Conservation (phyloP, 1,140 invertebrate genomes). For the Ceratosolen solmsi region DNA sequence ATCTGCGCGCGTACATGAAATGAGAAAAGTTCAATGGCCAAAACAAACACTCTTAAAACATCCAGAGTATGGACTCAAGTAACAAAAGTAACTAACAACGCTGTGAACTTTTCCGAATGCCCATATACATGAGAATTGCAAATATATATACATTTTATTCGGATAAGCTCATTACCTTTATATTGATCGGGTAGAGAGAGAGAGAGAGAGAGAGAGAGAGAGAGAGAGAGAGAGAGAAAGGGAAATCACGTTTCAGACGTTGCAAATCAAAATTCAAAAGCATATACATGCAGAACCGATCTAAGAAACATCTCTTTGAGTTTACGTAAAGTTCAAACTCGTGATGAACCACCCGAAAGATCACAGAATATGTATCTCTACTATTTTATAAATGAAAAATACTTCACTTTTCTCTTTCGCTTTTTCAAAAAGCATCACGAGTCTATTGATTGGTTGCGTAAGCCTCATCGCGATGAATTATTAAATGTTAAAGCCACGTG, state of each 20-base stretch:
- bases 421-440: background rate
- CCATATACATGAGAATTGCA: background rate
- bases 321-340: slow-evolving; percentile 26
- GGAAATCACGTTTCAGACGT: background rate
- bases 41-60: slow-evolving; percentile 31
- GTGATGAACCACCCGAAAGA: slow-evolving; percentile 32
- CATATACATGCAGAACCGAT: background rate
- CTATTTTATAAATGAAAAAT: slow-evolving; percentile 20
- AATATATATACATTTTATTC: slow-evolving; percentile 33
- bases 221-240: background rate
- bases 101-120: background rate
- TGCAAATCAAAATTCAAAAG: slow-evolving; percentile 11
- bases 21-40: background rate
- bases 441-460: slow-evolving; percentile 22
- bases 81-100: slow-evolving; percentile 34
- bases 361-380: slow-evolving; percentile 26
- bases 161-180: background rate
- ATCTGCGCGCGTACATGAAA: background rate
- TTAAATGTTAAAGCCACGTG: background rate
- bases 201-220: too few relatives aligned
- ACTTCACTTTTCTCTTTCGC: background rate
- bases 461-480: slow-evolving; percentile 17
- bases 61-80: slow-evolving; percentile 9
- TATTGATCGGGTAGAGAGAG: background rate
- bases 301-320: background rate